Base-by-base conservation (phyloP, 2,888 invertebrate species). In the Acanthococcus lagerstroemiae region DNA sequence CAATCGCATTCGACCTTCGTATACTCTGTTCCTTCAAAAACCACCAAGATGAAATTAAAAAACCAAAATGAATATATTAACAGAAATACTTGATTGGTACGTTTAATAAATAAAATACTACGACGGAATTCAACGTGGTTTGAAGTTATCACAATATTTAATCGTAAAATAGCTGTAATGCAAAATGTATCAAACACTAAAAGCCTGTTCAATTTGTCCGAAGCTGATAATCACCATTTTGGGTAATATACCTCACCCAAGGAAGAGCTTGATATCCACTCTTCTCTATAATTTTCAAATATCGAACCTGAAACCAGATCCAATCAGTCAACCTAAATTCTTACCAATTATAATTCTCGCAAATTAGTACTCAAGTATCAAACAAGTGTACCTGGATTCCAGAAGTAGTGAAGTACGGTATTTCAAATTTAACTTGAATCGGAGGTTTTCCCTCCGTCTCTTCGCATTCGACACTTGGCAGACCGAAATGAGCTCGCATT, bases 241-340 rank as follows among this genome's bases (percentile, higher is more conserved):
- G 84, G 37, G 85, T 85, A 70, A 85, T 84, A 74, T 85, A 85
- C 25, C 85, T 76, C 7, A 85, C 84, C 85, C 85, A 85, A 1
- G 85, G 85, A 67, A 85, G 75, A 3, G 85, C 84, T 74, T 85
- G 84, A 63, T 70, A 70, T 7, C 84, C 84, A 73, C 83, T 83
- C 75, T 85, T 85, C 74, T 85, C 85, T 70, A 85, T 85, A 71
- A 85, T 85, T 76, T 85, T 85, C 75, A 85, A 74, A 73, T 85
- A 85, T 9, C 85, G 79, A n/a, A 70, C 68, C 54, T 68, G 63
- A 12, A 9, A 57, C 63, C 15, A 37, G 37, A 55, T n/a, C n/a
- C n/a, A n/a, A n/a, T n/a, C n/a, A n/a, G n/a, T n/a, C n/a, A n/a
- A n/a, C n/a, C n/a, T n/a, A n/a, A n/a, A n/a, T n/a, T n/a, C n/a